A percentile compares a stretch with the other conserved stretches of the same genome.
Evolutionary conservation across 2,797 vertebrate genomes (phyloP).

Genomic region (Pteronotus mesoamericanus): DNA sequence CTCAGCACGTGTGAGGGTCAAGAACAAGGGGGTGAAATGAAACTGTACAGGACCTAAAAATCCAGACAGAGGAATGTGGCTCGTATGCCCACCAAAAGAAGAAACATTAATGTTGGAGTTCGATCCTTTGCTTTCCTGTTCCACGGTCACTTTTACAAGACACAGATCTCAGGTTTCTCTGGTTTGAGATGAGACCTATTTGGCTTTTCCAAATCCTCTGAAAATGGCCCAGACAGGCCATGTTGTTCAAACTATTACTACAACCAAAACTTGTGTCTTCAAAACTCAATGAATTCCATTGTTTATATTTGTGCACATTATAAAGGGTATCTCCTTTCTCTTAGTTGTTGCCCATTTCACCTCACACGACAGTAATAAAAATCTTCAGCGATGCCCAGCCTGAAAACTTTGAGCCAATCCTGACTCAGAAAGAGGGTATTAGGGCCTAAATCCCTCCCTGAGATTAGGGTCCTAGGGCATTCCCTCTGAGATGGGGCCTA

Average conservation of each 20-base stretch:
- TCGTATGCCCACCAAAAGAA: neutral
- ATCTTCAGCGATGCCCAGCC: neutral
- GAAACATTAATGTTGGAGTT: neutral
- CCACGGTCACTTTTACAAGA: neutral
- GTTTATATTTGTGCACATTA: neutral
- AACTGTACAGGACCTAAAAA: neutral
- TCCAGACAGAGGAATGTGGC: neutral
- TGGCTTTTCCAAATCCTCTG: neutral
- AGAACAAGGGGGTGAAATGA: neutral
- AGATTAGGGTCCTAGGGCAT: neutral
- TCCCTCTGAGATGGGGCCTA: neutral
- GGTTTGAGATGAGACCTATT: neutral
- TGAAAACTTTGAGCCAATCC: neutral
- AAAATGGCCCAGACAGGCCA: neutral
- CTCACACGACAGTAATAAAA: neutral
- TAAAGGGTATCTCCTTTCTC: neutral
- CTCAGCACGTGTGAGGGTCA: rapidly evolving
- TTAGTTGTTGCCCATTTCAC: neutral
- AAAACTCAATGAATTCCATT: neutral
- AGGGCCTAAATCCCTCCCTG: neutral
- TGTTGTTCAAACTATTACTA: neutral
- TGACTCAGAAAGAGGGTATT: neutral
- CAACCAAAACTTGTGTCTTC: neutral
- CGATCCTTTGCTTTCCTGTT: neutral
- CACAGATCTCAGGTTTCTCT: neutral